Base-by-base conservation (phyloP, 2,888 invertebrate species). In the Pheosia gnoma region DNA sequence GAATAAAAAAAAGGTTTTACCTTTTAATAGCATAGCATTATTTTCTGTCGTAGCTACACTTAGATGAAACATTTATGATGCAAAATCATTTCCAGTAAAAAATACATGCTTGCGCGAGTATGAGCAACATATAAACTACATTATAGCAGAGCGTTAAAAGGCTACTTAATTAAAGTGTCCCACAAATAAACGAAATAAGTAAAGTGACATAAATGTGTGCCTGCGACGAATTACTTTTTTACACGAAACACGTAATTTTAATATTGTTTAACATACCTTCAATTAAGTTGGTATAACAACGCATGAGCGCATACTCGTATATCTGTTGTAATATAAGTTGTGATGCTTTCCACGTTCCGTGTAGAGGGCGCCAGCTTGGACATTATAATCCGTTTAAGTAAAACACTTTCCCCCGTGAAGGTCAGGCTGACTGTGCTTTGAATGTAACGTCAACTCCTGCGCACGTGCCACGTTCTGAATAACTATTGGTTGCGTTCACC, bases 321-420 rank as follows among this genome's bases (percentile, higher is more conserved):
- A 53, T 53, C 55, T 62, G 55, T 63, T 45, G 47, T 41, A 55
- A 56, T 49, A 65, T 65, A 65, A 60, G 62, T 67, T 65, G 66
- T 68, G 58, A 75, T 72, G 68, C 74, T 67, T 68, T 72, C 59
- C 74, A 75, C 79, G 76, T 72, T 65, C 53, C 65, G 60, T 60
- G 60, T 45, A 65, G 62, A 25, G 65, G 60, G 63, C 65, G 63
- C 66, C 70, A 65, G 68, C 68, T 67, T 68, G 72, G 69, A 72
- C 74, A 79, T 78, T 80, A 84, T 84, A 83, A 86, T 85, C 80
- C 75, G 79, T 83, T 83, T 82, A 78, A 86, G 84, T 85, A 81
- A 88, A 90, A 87, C 87, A 90, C 90, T 90, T 90, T 90, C 89
- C 66, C 86, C 66, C 41, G 65, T 82, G 89, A 90, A 90, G 90